Base-by-base conservation (phyloP, 1,140 invertebrate genomes). In the Zaprionus capensis region DNA sequence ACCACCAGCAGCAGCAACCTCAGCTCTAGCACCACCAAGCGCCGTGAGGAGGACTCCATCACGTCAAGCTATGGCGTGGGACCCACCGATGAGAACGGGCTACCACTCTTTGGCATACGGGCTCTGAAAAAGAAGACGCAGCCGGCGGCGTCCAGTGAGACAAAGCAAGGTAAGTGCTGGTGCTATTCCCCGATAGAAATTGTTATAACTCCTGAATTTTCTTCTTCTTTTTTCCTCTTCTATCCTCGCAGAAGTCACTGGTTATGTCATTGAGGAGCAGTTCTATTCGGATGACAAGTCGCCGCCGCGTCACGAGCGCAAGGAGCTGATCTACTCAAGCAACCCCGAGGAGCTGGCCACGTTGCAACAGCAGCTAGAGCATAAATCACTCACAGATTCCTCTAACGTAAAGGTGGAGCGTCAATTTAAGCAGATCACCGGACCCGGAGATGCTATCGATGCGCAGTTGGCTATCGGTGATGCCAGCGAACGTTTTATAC, bases 31-130 rank as follows among this genome's bases (percentile, higher is more conserved):
- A 46, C 59, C 12, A 62, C 12, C 22, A 91, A 91, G 61, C 80
- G 73, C 6, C 86, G 82, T 5, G 90, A 92, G 62, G 84, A 93
- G 67, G 84, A 92, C 36, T 94, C 95, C 36, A 96, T 97, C 53
- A 96, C 96, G 7, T 97, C 96, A 2, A 96, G 96, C 87, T 97
- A 97, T 91, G 96, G 97, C 2, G 95, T 96, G 4, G 96, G 96
- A 4, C 96, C 97, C 44, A 96, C 96, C 5, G 96, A 97, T 88
- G 96, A 96, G 74, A 95, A 96, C 78, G 96, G 96, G n/a, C 93
- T 94, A 64, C 96, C 96, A 5, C 93, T 97, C 24, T 97, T 97
- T 92, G 96, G 96, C 41, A 94, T 97, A 58, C 94, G 94, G 84
- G 96, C 96, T 41, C 93, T 97, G 46, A 94, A 96, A 71, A 95